Conservation (phyloP, 1,140 invertebrate genomes). For the Drosophila pallidifrons region DNA sequence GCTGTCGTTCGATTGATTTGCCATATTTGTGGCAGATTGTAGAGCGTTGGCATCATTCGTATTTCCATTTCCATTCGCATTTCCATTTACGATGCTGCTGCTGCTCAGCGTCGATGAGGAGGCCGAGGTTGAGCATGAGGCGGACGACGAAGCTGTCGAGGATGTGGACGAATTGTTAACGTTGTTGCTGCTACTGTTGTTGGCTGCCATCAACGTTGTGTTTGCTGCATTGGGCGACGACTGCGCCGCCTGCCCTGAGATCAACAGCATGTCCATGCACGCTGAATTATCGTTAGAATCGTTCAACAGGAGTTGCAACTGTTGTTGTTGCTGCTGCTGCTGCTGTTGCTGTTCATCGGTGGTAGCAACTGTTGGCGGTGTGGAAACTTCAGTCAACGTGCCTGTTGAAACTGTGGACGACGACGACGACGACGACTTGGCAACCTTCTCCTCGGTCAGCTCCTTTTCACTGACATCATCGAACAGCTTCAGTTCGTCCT, state of each 20-base stretch:
- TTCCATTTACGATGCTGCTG: constrained; percentile 21
- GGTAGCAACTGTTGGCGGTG: constrained; percentile 10
- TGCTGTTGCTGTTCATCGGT: constrained; percentile 1
- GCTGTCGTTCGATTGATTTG: constrained; percentile 75
- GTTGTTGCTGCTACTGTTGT: constrained; percentile 14
- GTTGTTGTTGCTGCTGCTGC: constrained; percentile 24
- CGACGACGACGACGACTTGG: background rate
- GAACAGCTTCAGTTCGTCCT: constrained; percentile 80
- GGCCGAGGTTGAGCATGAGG: constrained; percentile 45
- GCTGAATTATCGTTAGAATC: constrained; percentile 62
- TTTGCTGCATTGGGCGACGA: constrained; percentile 69
- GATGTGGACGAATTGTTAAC: constrained; percentile 49
- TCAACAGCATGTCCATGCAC: constrained; percentile 71
- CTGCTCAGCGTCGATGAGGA: constrained; percentile 45
- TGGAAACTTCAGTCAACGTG: background rate
- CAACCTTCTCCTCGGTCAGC: background rate
- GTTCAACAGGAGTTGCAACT: constrained; percentile 51
- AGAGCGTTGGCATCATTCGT: constrained; percentile 3
- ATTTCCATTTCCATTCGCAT: constrained; percentile 11
- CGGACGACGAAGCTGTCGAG: constrained; percentile 46
- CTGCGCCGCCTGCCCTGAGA: constrained; percentile 66
- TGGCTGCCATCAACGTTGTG: background rate
- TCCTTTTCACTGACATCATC: constrained; percentile 51
- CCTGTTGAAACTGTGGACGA: background rate
- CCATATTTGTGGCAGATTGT: constrained; percentile 2